Percentiles rank a stretch among this genome's conserved stretches.
Evolutionary conservation across 2,113 vertebrate genomes (phyloP).

Genomic region (Lampris incognitus): DNA sequence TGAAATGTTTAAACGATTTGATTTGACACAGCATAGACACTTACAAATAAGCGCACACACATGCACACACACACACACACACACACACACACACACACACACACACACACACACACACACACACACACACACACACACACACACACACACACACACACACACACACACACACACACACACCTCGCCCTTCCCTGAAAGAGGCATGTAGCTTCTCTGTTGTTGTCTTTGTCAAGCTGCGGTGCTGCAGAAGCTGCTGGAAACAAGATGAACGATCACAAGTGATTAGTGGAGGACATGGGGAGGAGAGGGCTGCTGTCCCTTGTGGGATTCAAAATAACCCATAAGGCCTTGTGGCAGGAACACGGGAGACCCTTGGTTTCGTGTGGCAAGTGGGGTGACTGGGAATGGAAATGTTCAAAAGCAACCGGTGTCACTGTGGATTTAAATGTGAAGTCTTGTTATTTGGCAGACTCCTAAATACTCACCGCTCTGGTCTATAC

Average conservation of each 20-base stretch:
- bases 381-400: constrained; percentile 7
- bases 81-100: constrained; percentile 10
- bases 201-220: constrained; percentile 42
- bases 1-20: constrained; percentile 77
- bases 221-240: constrained; percentile 48
- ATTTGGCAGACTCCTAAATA: constrained; percentile 3
- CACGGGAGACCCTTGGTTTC: constrained; percentile 4
- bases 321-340: constrained; percentile 24
- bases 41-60: neutral
- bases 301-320: constrained; percentile 16
- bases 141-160: neutral
- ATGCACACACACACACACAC: neutral
- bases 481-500: neutral
- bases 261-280: constrained; percentile 52
- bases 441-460: constrained; percentile 17
- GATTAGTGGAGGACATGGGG: constrained; percentile 55
- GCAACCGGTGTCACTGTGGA: constrained; percentile 16
- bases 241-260: constrained; percentile 47
- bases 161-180: constrained; percentile 18
- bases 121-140: constrained; percentile 9
- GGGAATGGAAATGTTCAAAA: constrained; percentile 47
- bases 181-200: constrained; percentile 38
- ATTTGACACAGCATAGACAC: constrained; percentile 63
- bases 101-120: constrained; percentile 26
- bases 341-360: neutral